A percentile compares a stretch with the other conserved stretches of the same genome.
Evolutionary conservation across 1,140 invertebrate species (phyloP).

Genomic region (Epicauta chinensis): DNA sequence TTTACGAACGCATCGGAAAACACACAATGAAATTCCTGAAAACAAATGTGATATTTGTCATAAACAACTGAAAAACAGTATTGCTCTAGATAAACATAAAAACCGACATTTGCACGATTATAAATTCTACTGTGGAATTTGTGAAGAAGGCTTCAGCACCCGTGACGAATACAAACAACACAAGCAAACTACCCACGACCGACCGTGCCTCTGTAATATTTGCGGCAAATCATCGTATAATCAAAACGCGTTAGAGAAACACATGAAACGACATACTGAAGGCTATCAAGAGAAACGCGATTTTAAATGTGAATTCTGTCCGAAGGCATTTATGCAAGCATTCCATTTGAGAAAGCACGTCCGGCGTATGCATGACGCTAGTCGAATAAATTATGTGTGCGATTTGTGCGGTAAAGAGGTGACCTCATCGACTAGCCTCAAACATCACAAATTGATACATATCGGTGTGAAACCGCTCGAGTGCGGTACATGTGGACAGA

Average conservation of each 20-base stretch:
- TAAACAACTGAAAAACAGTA: conserved; percentile 40
- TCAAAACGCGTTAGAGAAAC: conserved; percentile 25
- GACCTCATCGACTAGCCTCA: conserved; percentile 50
- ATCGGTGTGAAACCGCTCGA: conserved; percentile 45
- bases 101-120: conserved; percentile 47
- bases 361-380: conserved; percentile 9
- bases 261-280: conserved; percentile 24
- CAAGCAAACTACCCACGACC: too few species aligned
- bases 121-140: conserved; percentile 53
- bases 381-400: conserved; percentile 15
- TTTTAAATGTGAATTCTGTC: conserved; percentile 45
- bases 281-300: conserved; percentile 35
- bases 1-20: conserved; percentile 33
- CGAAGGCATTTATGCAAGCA: conserved; percentile 15
- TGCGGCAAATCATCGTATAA: conserved; percentile 31
- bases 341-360: conserved; percentile 15
- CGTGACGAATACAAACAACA: conserved; percentile 9
- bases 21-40: conserved; percentile 1
- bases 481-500: conserved; percentile 48
- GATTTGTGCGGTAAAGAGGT: conserved; percentile 51
- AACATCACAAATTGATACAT: conserved; percentile 54
- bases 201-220: conserved; percentile 31
- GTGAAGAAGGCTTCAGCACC: conserved; percentile 44
- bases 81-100: conserved; percentile 36
- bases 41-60: not conserved